Evolutionary conservation across 64 coral and sea anemone genomes (phyloP).

Genomic region (Montipora capricornis): DNA sequence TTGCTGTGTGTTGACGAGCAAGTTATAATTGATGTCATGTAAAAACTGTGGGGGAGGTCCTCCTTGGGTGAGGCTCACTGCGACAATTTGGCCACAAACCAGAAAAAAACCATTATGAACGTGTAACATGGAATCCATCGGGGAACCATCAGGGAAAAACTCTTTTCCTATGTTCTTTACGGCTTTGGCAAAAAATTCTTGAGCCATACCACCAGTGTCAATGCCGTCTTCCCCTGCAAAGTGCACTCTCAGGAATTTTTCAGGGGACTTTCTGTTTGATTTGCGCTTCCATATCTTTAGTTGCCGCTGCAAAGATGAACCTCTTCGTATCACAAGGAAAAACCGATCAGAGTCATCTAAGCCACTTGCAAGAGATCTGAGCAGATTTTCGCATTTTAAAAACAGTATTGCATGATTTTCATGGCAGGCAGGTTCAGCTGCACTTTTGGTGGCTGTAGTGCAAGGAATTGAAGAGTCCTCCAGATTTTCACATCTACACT

Average conservation of each 20-base stretch:
- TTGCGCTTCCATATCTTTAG: background rate
- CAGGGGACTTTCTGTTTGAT: slow-evolving; percentile 18
- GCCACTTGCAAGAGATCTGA: slow-evolving; percentile 7
- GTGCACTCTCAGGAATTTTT: slow-evolving; percentile 58
- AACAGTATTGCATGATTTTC: background rate
- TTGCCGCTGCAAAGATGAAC: background rate
- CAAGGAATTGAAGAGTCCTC: background rate
- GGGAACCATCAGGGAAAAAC: slow-evolving; percentile 71
- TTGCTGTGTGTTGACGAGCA: slow-evolving; percentile 41
- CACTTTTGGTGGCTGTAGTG: background rate
- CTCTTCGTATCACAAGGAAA: slow-evolving; percentile 5
- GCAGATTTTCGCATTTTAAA: background rate
- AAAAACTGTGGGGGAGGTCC: slow-evolving; percentile 64
- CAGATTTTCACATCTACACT: too few relatives aligned
- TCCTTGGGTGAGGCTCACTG: slow-evolving; percentile 66
- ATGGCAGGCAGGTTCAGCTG: background rate
- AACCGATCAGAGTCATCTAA: slow-evolving; percentile 11
- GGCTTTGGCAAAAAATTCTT: slow-evolving; percentile 78
- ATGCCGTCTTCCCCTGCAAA: slow-evolving; percentile 87
- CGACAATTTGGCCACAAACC: slow-evolving; percentile 68
- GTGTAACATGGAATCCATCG: slow-evolving; percentile 51
- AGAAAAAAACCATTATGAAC: slow-evolving; percentile 58
- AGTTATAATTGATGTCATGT: background rate
- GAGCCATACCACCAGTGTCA: slow-evolving; percentile 76
- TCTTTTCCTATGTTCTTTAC: slow-evolving; percentile 65